Evolutionary conservation across 2,888 invertebrate species (phyloP).

Genomic region (Orchestes rusci): DNA sequence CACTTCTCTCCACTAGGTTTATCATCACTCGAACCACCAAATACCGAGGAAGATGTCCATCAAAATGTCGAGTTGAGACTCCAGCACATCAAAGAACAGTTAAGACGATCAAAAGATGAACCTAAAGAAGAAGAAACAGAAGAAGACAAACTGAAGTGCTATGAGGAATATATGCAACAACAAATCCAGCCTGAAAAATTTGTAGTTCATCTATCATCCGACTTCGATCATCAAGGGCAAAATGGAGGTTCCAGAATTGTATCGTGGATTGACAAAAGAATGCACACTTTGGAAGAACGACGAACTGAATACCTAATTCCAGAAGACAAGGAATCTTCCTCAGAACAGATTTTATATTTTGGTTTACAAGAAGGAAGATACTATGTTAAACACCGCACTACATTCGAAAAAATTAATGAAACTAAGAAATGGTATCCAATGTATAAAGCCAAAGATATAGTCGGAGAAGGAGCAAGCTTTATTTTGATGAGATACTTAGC

Average conservation of each 20-base stretch:
- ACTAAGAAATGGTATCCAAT: slow-evolving; percentile 49
- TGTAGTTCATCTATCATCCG: slow-evolving; percentile 53
- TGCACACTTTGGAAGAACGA: slow-evolving; percentile 60
- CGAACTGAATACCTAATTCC: slow-evolving; percentile 43
- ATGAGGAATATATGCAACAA: slow-evolving; percentile 31
- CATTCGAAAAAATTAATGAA: slow-evolving; percentile 39
- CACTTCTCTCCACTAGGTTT: too few species aligned
- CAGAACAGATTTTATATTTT: slow-evolving; percentile 49
- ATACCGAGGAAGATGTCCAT: slow-evolving; percentile 22
- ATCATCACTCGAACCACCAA: background rate
- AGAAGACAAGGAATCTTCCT: slow-evolving; percentile 2
- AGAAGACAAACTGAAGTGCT: slow-evolving; percentile 33
- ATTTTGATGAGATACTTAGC: slow-evolving; percentile 55
- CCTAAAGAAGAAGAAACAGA: slow-evolving; percentile 12
- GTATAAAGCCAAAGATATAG: slow-evolving; percentile 45
- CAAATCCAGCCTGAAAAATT: slow-evolving; percentile 46
- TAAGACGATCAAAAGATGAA: too few species aligned
- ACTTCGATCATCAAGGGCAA: slow-evolving; percentile 50
- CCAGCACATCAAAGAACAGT: slow-evolving; percentile 25
- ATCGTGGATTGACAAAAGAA: slow-evolving; percentile 52
- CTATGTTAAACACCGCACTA: slow-evolving; percentile 48
- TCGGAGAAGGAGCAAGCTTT: slow-evolving; percentile 58
- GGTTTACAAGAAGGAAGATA: slow-evolving; percentile 51
- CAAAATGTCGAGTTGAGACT: slow-evolving; percentile 24
- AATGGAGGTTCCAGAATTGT: slow-evolving; percentile 54